Conservation (phyloP, 2,113 vertebrate species). For the Brachionichthys hirsutus region DNA sequence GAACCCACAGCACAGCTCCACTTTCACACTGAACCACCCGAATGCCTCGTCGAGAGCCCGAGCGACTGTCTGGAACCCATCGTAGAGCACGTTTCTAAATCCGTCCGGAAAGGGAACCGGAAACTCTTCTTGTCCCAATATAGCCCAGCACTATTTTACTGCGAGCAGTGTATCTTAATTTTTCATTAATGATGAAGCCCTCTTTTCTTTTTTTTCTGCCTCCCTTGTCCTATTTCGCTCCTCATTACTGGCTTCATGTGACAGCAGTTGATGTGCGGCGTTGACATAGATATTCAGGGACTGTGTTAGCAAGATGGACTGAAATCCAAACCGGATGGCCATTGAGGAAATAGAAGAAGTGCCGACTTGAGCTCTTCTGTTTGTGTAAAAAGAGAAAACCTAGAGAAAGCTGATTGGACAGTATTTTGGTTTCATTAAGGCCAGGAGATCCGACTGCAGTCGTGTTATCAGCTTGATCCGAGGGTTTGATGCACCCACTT, state of each 20-base stretch:
- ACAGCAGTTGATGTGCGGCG: constrained; percentile 33
- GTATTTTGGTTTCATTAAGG: constrained; percentile 44
- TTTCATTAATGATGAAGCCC: constrained; percentile 38
- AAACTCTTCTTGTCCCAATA: constrained; percentile 30
- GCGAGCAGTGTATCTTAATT: constrained; percentile 45
- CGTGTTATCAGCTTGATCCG: constrained; percentile 44
- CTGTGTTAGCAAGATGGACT: constrained; percentile 13
- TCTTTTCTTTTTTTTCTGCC: constrained; percentile 14
- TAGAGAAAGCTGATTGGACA: constrained; percentile 45
- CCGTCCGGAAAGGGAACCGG: constrained; percentile 21
- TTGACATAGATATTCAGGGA: constrained; percentile 24
- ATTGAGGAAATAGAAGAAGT: constrained; percentile 12
- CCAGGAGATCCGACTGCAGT: constrained; percentile 44
- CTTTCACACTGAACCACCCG: constrained; percentile 17
- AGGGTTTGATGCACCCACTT: constrained; percentile 43
- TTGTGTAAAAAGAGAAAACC: background rate
- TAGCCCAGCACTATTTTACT: constrained; percentile 28
- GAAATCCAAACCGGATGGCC: constrained; percentile 11
- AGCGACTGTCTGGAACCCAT: constrained; percentile 22
- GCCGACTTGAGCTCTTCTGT: constrained; percentile 9
- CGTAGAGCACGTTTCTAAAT: constrained; percentile 17
- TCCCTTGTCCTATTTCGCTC: constrained; percentile 21
- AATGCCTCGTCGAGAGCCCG: constrained; percentile 1
- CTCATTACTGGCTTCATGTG: constrained; percentile 40
- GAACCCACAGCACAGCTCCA: constrained; percentile 10